These are phyloP conservation scores for Leptopilina drosophilae DNA, from an alignment of 2,888 invertebrate genomes.

Conservation along the genomic window DNA sequence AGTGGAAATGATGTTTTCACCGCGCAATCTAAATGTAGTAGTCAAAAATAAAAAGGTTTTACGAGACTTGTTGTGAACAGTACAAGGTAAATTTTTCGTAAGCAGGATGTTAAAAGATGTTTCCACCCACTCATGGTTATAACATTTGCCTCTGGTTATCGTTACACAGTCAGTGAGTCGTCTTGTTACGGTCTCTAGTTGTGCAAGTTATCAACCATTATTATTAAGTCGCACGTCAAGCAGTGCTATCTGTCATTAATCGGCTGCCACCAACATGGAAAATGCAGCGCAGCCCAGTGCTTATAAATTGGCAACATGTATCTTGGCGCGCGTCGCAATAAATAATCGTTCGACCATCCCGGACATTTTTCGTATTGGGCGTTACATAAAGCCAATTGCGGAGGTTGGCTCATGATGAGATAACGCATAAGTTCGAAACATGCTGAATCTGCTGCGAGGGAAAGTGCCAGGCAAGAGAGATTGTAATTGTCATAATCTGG, in stretches of 20 bases:
- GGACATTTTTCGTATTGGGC: conserved; percentile 14
- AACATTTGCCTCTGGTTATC: conserved; percentile 34
- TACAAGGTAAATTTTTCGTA: no score
- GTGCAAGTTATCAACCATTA: conserved; percentile 32
- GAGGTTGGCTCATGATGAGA: conserved; percentile 29
- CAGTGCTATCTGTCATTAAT: conserved; percentile 36
- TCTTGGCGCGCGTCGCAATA: conserved; percentile 36
- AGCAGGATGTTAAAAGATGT: conserved; percentile 21
- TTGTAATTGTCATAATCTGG: conserved; percentile 70
- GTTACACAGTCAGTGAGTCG: conserved; percentile 27
- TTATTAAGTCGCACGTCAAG: conserved; percentile 36
- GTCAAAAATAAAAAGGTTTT: no score
- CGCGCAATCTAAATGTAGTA: no score
- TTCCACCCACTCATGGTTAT: conserved; percentile 32
- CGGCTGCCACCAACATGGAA: conserved; percentile 29
- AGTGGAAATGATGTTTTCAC: no score
- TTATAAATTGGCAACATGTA: conserved; percentile 30
- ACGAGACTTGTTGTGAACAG: no score
- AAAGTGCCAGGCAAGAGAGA: conserved; percentile 50
- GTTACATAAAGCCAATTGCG: conserved; percentile 29
- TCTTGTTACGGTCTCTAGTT: conserved; percentile 40
- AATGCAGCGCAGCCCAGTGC: not conserved
- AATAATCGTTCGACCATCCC: conserved; percentile 41
- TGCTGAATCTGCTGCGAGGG: conserved; percentile 20
- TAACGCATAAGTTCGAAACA: conserved; percentile 19